Evolutionary conservation across 1,140 invertebrate species (phyloP).

Genomic region (Caenorhabditis briggsae): DNA sequence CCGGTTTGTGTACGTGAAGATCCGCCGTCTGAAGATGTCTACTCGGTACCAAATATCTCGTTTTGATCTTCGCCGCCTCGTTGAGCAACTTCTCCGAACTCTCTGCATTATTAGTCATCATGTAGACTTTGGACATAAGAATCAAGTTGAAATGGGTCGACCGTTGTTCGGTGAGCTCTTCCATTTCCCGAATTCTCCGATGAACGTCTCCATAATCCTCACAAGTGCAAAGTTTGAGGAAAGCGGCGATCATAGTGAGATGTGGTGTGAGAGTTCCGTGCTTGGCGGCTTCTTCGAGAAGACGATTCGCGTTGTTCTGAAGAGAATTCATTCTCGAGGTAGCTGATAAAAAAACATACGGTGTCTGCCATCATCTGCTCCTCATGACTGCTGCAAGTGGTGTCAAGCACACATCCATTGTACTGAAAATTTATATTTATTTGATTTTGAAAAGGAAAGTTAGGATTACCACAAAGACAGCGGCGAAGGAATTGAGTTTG

Average conservation of each 20-base stretch:
- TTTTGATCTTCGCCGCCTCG: conserved; percentile 13
- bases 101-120: conserved; percentile 26
- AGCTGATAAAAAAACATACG: not conserved
- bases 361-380: conserved; percentile 44
- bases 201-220: conserved; percentile 34
- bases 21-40: conserved; percentile 16
- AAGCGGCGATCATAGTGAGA: not conserved
- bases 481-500: conserved; percentile 32
- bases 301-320: conserved; percentile 24
- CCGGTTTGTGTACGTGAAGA: conserved; percentile 11
- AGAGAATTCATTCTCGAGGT: not conserved
- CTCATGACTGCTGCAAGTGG: not conserved
- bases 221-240: conserved; percentile 34
- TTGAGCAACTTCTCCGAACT: conserved; percentile 1
- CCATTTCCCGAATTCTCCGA: conserved; percentile 15
- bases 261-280: conserved; percentile 25
- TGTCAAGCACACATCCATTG: conserved; percentile 47
- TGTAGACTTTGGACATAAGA: conserved; percentile 35
- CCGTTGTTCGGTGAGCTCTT: not conserved
- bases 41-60: conserved; percentile 43
- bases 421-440: not conserved
- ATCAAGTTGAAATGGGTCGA: conserved; percentile 32
- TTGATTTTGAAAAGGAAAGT: not conserved
- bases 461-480: conserved; percentile 10
- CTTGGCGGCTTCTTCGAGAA: conserved; percentile 23